Percentiles rank a stretch among this genome's conserved stretches.
Conservation (phyloP, 1,140 invertebrate species). For the Brachionus manjavacas region DNA sequence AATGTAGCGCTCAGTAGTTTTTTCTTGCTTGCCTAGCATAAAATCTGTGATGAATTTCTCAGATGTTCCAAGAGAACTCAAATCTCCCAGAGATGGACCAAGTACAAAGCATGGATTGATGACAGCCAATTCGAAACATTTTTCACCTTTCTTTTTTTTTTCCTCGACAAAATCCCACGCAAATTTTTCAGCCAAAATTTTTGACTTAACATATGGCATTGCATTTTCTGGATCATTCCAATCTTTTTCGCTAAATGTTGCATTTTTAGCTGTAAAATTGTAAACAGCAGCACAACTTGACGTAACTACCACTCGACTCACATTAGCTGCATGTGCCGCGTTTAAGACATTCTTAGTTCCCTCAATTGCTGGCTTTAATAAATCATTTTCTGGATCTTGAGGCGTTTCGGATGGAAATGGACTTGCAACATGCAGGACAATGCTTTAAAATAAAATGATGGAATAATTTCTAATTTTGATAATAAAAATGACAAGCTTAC, state of each 20-base stretch:
- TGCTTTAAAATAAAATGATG: neutral
- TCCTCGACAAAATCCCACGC: constrained; percentile 63
- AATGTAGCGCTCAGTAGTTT: neutral
- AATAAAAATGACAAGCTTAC: constrained; percentile 47
- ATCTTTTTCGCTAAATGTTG: constrained; percentile 59
- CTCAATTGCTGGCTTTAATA: constrained; percentile 60
- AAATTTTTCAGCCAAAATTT: constrained; percentile 62
- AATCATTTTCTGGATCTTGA: constrained; percentile 57
- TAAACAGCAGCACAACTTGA: constrained; percentile 52
- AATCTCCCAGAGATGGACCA: constrained; percentile 55
- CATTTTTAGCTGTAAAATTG: constrained; percentile 57
- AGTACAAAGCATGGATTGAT: constrained; percentile 62
- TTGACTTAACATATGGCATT: constrained; percentile 59
- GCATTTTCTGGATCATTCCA: constrained; percentile 58
- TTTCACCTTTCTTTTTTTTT: constrained; percentile 51
- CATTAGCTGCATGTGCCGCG: constrained; percentile 56
- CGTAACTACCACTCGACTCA: constrained; percentile 62
- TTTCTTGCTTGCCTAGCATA: neutral
- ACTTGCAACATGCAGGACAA: constrained; percentile 61
- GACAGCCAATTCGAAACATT: constrained; percentile 59
- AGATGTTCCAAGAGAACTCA: constrained; percentile 50
- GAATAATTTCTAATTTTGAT: neutral
- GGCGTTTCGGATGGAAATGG: constrained; percentile 59
- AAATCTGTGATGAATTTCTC: constrained; percentile 41
- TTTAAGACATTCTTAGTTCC: constrained; percentile 61